These are phyloP conservation scores for Carcinoscorpius rotundicauda DNA, from an alignment of 1,140 invertebrate species.

Conservation along the genomic window DNA sequence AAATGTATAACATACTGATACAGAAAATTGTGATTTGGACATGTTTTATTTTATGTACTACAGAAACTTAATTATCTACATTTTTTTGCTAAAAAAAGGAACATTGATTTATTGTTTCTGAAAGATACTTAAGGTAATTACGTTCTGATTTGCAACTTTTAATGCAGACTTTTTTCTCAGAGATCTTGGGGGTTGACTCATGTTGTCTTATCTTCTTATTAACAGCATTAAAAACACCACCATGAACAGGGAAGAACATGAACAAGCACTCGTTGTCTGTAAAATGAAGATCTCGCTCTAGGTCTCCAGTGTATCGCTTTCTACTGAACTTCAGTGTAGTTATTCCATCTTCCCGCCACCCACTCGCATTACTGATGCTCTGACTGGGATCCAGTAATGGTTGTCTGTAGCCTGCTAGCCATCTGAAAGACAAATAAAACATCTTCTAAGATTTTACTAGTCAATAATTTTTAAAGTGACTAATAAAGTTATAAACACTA, in stretches of 20 bases:
- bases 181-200: not conserved
- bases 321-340: conserved; percentile 67
- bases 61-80: no score
- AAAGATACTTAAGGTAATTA: no score
- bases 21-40: no score
- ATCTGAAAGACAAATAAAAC: conserved; percentile 29
- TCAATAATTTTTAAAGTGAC: no score
- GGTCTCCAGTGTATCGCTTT: conserved; percentile 60
- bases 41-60: no score
- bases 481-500: no score
- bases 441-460: no score
- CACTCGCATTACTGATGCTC: conserved; percentile 56
- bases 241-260: conserved; percentile 66
- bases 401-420: conserved; percentile 43
- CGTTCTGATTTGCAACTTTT: not conserved
- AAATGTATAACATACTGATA: no score
- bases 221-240: conserved; percentile 6
- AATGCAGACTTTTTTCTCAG: conserved; percentile 1
- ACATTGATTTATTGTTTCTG: no score
- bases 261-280: conserved; percentile 68
- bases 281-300: conserved; percentile 58
- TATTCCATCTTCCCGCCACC: conserved; percentile 56
- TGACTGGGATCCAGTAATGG: conserved; percentile 59
- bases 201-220: conserved; percentile 9
- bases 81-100: no score